phyloP scores from a whole-genome alignment of 2,888 invertebrate species.

The Ptychoptera contaminata region DNA sequence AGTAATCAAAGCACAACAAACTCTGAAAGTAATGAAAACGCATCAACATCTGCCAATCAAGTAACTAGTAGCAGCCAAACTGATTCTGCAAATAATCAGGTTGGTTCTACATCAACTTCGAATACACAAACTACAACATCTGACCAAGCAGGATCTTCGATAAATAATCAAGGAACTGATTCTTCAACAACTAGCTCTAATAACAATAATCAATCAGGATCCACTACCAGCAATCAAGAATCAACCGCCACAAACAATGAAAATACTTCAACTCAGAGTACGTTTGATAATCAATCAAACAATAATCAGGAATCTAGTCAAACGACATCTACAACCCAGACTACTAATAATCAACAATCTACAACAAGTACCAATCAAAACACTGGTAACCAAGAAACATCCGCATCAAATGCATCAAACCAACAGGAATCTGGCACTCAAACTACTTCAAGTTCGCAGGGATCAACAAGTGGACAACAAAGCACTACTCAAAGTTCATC shows the following conservation, averaged over 20 bases:
- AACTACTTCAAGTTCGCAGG: not conserved
- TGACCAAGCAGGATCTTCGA: not conserved
- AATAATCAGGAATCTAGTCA: not conserved
- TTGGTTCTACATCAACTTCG: not conserved
- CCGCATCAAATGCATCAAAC: not conserved
- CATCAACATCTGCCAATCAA: conserved; percentile 9
- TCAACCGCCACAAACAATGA: conserved; percentile 1
- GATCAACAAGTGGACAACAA: too few relatives aligned
- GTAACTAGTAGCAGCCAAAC: conserved; percentile 1
- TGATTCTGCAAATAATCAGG: conserved; percentile 6
- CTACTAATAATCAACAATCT: not conserved
- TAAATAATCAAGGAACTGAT: not conserved
- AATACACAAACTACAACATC: not conserved
- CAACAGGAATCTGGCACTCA: not conserved
- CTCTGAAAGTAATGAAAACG: conserved; percentile 7
- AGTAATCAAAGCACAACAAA: conserved; percentile 7
- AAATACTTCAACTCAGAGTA: too few relatives aligned
- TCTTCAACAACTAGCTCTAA: conserved; percentile 2
- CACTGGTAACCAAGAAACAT: conserved; percentile 1
- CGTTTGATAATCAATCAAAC: too few relatives aligned
- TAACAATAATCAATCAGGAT: not conserved
- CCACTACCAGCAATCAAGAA: not conserved
- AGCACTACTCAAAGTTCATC: conserved; percentile 12
- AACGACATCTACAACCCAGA: conserved; percentile 2
- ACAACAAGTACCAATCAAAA: not conserved